A percentile compares a stretch with the other conserved stretches of the same genome.
Conservation (phyloP, 2,113 vertebrate genomes). For the Passer montanus region DNA sequence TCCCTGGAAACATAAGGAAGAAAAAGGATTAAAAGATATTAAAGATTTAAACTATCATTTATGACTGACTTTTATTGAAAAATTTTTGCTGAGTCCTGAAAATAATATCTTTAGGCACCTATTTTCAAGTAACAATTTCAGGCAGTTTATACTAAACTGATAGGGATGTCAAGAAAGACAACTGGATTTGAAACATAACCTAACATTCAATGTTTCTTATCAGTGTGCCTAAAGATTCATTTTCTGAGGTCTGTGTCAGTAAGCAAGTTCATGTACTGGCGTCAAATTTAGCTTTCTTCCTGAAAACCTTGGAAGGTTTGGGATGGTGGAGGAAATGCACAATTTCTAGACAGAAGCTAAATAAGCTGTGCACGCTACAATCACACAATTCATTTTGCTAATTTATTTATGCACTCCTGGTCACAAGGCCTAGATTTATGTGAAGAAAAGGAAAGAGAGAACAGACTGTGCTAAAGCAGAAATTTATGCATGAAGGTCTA, state of each 20-base stretch:
- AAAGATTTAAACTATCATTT: neutral
- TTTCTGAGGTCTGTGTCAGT: neutral
- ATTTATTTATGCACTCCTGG: neutral
- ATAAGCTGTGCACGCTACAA: neutral
- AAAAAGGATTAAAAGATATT: neutral
- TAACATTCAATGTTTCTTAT: fast-evolving
- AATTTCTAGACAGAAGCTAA: neutral
- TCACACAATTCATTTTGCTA: neutral
- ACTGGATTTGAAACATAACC: neutral
- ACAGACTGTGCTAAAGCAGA: neutral
- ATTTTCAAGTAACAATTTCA: neutral
- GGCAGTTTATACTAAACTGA: neutral
- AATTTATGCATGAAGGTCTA: neutral
- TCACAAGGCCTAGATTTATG: neutral
- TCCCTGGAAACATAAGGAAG: neutral
- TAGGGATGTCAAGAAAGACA: neutral
- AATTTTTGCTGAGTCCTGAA: neutral
- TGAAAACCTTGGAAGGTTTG: neutral
- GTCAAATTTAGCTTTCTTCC: neutral
- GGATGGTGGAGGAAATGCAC: neutral
- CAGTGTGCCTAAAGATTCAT: fast-evolving
- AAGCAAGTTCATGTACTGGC: neutral
- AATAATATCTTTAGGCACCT: neutral
- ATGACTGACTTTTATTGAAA: neutral
- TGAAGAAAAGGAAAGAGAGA: neutral